phyloP scores from a whole-genome alignment of 2,888 invertebrate species.

The Hirtodrosophila alboralis region DNA sequence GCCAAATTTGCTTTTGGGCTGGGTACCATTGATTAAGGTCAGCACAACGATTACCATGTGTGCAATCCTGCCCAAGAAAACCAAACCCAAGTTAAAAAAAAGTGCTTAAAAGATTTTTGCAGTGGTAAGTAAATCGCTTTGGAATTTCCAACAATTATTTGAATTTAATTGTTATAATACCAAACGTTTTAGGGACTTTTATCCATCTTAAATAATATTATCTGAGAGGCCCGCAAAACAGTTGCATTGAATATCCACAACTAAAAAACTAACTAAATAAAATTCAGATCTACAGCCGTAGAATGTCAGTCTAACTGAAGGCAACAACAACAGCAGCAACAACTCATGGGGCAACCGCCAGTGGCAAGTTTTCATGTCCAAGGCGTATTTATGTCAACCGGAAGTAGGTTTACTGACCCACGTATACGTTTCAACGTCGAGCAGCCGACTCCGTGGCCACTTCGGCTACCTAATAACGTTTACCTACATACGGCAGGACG shows the following conservation, averaged over 20 bases:
- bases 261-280: slow-evolving; percentile 13
- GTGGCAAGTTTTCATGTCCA: slow-evolving; percentile 84
- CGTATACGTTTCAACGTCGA: slow-evolving; percentile 75
- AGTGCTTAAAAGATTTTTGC: slow-evolving; percentile 3
- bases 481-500: slow-evolving; percentile 9
- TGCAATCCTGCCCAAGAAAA: slow-evolving; percentile 15
- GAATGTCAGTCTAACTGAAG: slow-evolving; percentile 49
- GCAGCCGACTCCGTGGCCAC: slow-evolving; percentile 40
- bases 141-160: slow-evolving; percentile 3
- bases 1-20: slow-evolving; percentile 37
- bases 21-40: slow-evolving; percentile 68
- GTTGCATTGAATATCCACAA: slow-evolving; percentile 33
- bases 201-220: slow-evolving; percentile 8
- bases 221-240: slow-evolving; percentile 11
- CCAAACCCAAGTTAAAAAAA: slow-evolving; percentile 37
- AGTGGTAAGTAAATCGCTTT: slow-evolving; percentile 3
- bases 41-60: slow-evolving; percentile 24
- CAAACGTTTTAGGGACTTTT: neutral
- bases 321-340: slow-evolving; percentile 31
- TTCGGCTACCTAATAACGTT: slow-evolving; percentile 43
- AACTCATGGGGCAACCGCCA: slow-evolving; percentile 53
- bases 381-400: slow-evolving; percentile 85
- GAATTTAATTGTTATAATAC: slow-evolving; percentile 3
- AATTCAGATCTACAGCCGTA: slow-evolving; percentile 59
- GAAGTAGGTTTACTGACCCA: slow-evolving; percentile 85